Percentiles rank a stretch among this genome's conserved stretches.
phyloP scores from a whole-genome alignment of 2,113 vertebrate species.

The Erinaceus europaeus region DNA sequence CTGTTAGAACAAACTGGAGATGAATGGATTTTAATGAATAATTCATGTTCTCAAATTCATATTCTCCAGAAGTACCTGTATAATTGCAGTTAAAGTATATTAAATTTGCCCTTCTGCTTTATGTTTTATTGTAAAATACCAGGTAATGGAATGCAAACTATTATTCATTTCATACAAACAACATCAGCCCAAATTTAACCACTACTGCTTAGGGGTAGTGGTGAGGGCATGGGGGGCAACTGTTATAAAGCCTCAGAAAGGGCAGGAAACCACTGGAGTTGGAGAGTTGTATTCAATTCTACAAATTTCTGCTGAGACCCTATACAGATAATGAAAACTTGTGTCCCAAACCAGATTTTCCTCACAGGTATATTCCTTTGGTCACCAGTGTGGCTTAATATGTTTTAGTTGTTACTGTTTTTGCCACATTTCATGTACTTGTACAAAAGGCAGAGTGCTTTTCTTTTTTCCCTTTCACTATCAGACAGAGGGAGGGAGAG shows the following conservation, averaged over 20 bases:
- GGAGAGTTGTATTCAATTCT: neutral
- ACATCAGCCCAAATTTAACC: slow-evolving; percentile 3
- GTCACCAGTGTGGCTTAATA: no score
- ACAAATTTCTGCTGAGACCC: neutral
- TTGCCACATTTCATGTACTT: no score
- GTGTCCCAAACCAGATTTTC: neutral
- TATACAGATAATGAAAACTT: neutral
- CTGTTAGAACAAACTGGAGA: neutral
- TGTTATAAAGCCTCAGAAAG: slow-evolving; percentile 12
- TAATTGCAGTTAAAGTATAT: slow-evolving; percentile 22
- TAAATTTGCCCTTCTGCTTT: neutral
- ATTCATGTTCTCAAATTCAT: slow-evolving; percentile 37
- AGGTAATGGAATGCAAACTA: slow-evolving; percentile 30
- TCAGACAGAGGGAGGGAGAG: no score
- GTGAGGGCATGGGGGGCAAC: no score
- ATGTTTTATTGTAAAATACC: neutral
- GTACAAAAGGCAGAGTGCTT: no score
- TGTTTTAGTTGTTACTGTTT: no score
- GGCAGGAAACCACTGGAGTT: neutral
- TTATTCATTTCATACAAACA: slow-evolving; percentile 31
- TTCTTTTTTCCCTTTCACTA: neutral
- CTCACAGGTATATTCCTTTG: no score
- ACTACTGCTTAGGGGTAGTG: no score
- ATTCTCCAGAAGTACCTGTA: neutral
- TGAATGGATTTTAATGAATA: neutral